Conservation (phyloP, 2,797 vertebrate species). For the Esox masquinongy region DNA sequence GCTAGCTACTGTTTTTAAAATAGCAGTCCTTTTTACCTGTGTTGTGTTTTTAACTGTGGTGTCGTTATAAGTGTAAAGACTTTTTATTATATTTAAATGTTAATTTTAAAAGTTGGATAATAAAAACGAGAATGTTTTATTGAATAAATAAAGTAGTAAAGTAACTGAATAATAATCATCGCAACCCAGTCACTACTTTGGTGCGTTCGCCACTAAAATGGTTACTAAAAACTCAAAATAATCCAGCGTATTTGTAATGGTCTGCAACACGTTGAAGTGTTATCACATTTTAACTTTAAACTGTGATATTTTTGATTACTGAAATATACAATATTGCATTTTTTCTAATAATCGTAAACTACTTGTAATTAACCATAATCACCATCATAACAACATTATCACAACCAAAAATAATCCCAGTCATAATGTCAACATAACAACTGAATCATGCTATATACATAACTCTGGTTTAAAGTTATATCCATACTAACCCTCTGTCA, state of each 20-base stretch:
- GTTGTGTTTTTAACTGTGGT: constrained; percentile 23
- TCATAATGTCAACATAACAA: background rate
- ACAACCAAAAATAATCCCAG: background rate
- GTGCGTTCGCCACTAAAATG: no score
- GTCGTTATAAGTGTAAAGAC: constrained; percentile 10
- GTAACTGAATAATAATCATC: background rate
- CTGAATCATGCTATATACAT: background rate
- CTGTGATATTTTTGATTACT: background rate
- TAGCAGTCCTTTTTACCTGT: constrained; percentile 7
- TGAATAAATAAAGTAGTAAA: background rate
- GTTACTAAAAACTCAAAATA: background rate
- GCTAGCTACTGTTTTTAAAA: constrained; percentile 5
- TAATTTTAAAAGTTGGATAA: background rate
- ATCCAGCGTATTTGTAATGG: no score
- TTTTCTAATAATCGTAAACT: background rate
- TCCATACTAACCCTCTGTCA: constrained; percentile 37
- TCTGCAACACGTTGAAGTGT: no score
- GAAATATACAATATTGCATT: background rate
- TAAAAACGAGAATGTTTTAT: background rate
- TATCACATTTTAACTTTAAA: background rate
- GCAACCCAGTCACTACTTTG: background rate
- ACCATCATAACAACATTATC: background rate
- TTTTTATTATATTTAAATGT: background rate
- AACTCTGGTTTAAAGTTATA: constrained; percentile 2
- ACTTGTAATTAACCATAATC: background rate